Percentiles rank a stretch among this genome's conserved stretches.
Evolutionary conservation across 2,113 vertebrate genomes (phyloP).

Genomic region (Micronycteris hirsuta): DNA sequence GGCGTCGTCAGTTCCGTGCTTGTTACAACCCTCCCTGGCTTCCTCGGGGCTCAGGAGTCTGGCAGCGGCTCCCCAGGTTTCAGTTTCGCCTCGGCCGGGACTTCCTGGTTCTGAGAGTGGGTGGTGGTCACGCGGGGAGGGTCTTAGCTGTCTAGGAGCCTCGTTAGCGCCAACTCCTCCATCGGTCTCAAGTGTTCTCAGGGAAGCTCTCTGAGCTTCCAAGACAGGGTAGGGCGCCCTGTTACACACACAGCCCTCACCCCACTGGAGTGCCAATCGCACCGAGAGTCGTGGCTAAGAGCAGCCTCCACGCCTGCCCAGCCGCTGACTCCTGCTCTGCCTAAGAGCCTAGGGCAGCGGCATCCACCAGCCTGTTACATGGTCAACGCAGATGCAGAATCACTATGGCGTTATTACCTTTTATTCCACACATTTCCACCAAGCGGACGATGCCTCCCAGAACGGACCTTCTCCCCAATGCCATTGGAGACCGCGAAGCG

Average conservation of each 20-base stretch:
- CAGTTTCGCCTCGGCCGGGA: neutral
- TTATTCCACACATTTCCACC: neutral
- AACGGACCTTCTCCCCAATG: neutral
- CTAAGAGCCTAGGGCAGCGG: neutral
- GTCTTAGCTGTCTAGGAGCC: neutral
- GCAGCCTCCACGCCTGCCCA: neutral
- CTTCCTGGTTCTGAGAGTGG: neutral
- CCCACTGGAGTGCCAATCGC: fast-evolving
- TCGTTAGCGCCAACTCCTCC: neutral
- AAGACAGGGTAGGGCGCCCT: neutral
- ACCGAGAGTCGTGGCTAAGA: fast-evolving
- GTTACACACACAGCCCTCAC: fast-evolving
- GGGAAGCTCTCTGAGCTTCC: neutral
- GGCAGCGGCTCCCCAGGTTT: neutral
- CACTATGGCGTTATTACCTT: neutral
- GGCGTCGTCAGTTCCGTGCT: neutral
- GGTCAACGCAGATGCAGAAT: too few species aligned
- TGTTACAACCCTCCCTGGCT: neutral
- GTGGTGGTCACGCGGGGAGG: neutral
- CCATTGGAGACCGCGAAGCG: neutral
- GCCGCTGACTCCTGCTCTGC: neutral
- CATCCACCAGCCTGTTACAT: too few species aligned
- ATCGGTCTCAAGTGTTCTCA: neutral
- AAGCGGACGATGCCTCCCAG: neutral
- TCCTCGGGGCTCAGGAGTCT: neutral